A percentile compares a stretch with the other conserved stretches of the same genome.
Conservation (phyloP, 2,113 vertebrate genomes). For the Bufo bufo region DNA sequence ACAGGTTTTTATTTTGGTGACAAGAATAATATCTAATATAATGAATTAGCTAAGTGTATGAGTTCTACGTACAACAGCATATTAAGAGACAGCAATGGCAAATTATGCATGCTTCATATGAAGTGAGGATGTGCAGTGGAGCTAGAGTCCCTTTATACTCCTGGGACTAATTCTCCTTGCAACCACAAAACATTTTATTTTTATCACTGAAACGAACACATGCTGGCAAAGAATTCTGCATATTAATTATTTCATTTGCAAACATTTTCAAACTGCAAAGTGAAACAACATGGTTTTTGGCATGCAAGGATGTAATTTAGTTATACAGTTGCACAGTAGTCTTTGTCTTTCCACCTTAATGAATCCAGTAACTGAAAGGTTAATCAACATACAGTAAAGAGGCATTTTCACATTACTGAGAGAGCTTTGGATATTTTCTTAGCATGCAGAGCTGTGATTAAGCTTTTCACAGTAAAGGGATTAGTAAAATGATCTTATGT, state of each 20-base stretch:
- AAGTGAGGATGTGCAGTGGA: constrained; percentile 60
- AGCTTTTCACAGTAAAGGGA: constrained; percentile 32
- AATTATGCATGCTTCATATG: constrained; percentile 65
- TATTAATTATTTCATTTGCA: constrained; percentile 66
- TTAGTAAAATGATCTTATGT: constrained; percentile 53
- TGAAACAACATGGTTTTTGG: constrained; percentile 40
- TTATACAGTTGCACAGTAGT: neutral
- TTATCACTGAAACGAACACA: constrained; percentile 63
- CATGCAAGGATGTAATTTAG: neutral
- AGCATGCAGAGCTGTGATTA: constrained; percentile 43
- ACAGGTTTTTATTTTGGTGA: neutral
- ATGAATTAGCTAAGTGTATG: constrained; percentile 65
- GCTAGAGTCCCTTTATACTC: constrained; percentile 60
- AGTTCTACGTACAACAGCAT: constrained; percentile 63
- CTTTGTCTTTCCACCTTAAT: neutral
- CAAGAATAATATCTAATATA: neutral
- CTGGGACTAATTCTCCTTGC: constrained; percentile 62
- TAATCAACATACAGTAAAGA: neutral
- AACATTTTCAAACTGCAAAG: constrained; percentile 55
- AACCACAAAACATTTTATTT: constrained; percentile 63
- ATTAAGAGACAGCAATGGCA: constrained; percentile 57
- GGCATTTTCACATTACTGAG: constrained; percentile 16
- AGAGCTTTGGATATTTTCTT: constrained; percentile 36
- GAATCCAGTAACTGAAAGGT: neutral
- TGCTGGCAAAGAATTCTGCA: constrained; percentile 64